phyloP scores from a whole-genome alignment of 2,797 vertebrate genomes.

The Allobates femoralis region DNA sequence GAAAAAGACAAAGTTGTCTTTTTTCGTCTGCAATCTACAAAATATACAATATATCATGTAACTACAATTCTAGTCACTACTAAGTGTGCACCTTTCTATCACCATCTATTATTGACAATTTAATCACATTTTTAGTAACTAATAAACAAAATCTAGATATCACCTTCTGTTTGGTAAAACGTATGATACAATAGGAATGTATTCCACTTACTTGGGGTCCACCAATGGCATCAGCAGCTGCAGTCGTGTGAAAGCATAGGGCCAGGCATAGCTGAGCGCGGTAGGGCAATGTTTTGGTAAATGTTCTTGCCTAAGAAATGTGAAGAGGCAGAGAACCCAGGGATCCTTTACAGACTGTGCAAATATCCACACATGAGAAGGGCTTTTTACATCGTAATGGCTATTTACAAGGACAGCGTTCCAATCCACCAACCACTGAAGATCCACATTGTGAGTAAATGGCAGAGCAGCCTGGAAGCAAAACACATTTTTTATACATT shows the following conservation, averaged over 20 bases:
- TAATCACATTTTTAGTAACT: background rate
- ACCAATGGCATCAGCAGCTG: constrained; percentile 95
- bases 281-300: constrained; percentile 94
- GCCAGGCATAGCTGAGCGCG: constrained; percentile 97
- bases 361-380: constrained; percentile 98
- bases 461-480: constrained; percentile 83
- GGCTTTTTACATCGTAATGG: constrained; percentile 96
- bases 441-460: constrained; percentile 90
- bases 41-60: no score
- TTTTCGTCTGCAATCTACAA: no score
- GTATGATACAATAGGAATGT: background rate
- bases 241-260: constrained; percentile 93
- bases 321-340: constrained; percentile 98
- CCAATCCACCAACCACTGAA: constrained; percentile 99
- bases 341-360: constrained; percentile 96
- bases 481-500: background rate
- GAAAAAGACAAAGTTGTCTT: no score
- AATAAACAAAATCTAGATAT: no score
- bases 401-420: constrained; percentile 94
- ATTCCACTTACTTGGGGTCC: constrained; percentile 89
- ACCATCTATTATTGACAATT: background rate
- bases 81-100: background rate
- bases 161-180: background rate
- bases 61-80: background rate
- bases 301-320: constrained; percentile 96